phyloP scores from a whole-genome alignment of 2,888 invertebrate genomes.

The Lasius platythorax region DNA sequence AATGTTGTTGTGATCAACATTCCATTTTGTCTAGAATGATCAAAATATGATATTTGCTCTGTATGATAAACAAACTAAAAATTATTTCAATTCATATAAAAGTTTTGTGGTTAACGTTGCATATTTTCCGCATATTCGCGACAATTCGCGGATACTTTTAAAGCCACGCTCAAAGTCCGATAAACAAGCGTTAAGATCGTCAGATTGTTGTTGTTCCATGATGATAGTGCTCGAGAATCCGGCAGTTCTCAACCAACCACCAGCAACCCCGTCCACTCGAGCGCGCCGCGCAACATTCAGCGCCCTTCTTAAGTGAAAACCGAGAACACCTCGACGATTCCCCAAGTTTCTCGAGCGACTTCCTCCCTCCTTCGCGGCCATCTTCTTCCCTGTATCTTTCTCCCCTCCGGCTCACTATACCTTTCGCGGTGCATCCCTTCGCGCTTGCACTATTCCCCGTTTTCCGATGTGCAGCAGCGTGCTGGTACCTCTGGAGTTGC shows the following conservation, averaged over 20 bases:
- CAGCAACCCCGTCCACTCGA: not conserved
- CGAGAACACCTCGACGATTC: slow-evolving; percentile 46
- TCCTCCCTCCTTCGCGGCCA: slow-evolving; percentile 30
- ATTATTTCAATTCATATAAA: not conserved
- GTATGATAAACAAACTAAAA: not conserved
- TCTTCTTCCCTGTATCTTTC: slow-evolving; percentile 53
- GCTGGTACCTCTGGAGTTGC: slow-evolving; percentile 56
- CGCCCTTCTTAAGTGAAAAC: slow-evolving; percentile 30
- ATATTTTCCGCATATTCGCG: not conserved
- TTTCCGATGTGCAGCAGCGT: slow-evolving; percentile 17
- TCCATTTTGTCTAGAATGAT: slow-evolving; percentile 12
- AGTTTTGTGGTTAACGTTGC: not conserved
- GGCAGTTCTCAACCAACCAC: slow-evolving; percentile 27
- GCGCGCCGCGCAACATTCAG: slow-evolving; percentile 23
- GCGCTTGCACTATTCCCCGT: slow-evolving; percentile 21
- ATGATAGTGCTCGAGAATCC: slow-evolving; percentile 35
- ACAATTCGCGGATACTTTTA: slow-evolving; percentile 4
- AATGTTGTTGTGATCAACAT: slow-evolving; percentile 45
- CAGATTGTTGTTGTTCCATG: slow-evolving; percentile 41
- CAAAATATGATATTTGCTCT: slow-evolving; percentile 26
- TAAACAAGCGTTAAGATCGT: slow-evolving; percentile 12
- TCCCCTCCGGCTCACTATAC: slow-evolving; percentile 12
- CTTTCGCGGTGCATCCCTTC: slow-evolving; percentile 20
- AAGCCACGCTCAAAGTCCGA: slow-evolving; percentile 2
- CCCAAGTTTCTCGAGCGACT: slow-evolving; percentile 44